Evolutionary conservation across 2,888 invertebrate genomes (phyloP).

Genomic region (Tinea pellionella): DNA sequence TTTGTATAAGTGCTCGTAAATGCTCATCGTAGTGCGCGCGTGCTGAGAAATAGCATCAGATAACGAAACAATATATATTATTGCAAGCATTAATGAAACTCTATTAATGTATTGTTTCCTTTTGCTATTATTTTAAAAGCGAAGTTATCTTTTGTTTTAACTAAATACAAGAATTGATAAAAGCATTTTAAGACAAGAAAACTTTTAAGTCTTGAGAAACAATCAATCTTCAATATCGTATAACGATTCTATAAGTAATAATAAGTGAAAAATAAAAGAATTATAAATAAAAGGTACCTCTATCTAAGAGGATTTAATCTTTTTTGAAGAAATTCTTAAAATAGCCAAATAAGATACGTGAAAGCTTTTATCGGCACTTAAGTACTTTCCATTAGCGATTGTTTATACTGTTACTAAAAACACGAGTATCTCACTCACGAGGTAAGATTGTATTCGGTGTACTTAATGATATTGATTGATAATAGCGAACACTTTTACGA

Average conservation of each 20-base stretch:
- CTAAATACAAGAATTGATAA: too few relatives aligned
- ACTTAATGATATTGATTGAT: not conserved
- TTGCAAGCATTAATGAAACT: not conserved
- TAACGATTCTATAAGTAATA: too few relatives aligned
- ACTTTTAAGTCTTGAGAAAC: too few relatives aligned
- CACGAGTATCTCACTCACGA: not conserved
- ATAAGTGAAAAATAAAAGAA: too few relatives aligned
- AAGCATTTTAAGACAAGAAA: too few relatives aligned
- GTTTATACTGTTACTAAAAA: not conserved
- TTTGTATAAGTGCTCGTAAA: not conserved
- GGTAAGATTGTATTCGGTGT: not conserved
- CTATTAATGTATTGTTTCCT: not conserved
- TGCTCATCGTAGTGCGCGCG: not conserved
- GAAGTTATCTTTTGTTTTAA: too few relatives aligned
- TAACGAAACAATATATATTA: not conserved
- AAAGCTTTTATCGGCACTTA: constrained; percentile 3
- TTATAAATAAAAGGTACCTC: too few relatives aligned
- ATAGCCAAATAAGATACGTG: not conserved
- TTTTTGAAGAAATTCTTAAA: not conserved
- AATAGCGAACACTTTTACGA: too few relatives aligned
- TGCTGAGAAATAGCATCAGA: constrained; percentile 4
- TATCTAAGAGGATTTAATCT: too few relatives aligned
- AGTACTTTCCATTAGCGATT: constrained; percentile 1
- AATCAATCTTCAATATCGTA: too few relatives aligned
- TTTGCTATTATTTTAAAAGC: too few relatives aligned